Percentiles rank a stretch among this genome's conserved stretches.
Evolutionary conservation across 2,888 invertebrate genomes (phyloP).

Genomic region (Apotomis capreana): DNA sequence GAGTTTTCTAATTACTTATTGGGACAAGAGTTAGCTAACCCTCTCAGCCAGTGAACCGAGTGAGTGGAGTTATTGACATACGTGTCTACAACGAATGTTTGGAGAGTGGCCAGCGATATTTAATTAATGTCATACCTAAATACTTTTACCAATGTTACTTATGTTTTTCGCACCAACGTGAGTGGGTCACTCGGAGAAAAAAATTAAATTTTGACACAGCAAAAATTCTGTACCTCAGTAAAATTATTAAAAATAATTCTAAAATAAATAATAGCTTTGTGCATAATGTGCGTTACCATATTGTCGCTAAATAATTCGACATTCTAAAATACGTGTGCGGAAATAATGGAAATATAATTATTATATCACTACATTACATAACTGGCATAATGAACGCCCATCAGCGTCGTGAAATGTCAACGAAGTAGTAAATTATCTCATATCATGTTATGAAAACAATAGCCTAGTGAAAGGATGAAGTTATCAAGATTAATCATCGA

Average conservation of each 20-base stretch:
- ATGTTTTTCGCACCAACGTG: no score
- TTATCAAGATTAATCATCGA: conserved; percentile 11
- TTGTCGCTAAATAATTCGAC: conserved; percentile 6
- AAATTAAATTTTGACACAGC: no score
- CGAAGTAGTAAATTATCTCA: conserved; percentile 21
- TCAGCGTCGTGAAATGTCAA: conserved; percentile 30
- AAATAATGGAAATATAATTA: not conserved
- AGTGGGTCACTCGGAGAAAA: no score
- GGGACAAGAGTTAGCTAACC: not conserved
- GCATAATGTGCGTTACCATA: conserved; percentile 10
- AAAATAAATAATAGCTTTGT: not conserved
- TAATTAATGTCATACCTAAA: no score
- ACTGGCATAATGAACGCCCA: conserved; percentile 7
- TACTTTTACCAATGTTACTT: no score
- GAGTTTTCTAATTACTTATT: not conserved
- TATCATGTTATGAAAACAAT: conserved; percentile 35
- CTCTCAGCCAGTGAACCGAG: not conserved
- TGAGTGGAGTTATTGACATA: no score
- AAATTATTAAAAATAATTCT: no score
- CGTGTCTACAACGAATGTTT: no score
- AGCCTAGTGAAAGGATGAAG: conserved; percentile 24
- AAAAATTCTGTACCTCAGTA: no score
- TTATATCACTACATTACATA: not conserved
- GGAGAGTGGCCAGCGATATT: no score
- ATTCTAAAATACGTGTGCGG: not conserved